Conservation (phyloP, 2,797 vertebrate genomes). For the Naso thynnoides region DNA sequence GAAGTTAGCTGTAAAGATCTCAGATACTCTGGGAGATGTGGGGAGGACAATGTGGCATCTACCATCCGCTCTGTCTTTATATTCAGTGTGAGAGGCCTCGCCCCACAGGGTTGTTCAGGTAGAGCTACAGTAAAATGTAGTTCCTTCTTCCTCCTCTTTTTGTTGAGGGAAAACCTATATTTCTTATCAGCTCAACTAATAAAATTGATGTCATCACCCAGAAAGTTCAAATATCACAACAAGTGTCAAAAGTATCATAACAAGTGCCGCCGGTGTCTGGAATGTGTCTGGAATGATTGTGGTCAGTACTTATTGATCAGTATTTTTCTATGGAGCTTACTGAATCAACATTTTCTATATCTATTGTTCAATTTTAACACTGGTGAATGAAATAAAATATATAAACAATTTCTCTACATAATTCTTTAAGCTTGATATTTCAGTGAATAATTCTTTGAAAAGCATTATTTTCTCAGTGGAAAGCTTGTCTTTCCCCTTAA, state of each 20-base stretch:
- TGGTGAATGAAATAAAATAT: too few relatives aligned
- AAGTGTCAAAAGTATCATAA: background rate
- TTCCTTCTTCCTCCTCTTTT: slow-evolving; percentile 71
- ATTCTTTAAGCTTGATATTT: background rate
- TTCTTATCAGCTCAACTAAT: background rate
- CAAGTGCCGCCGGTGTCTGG: fast-evolving
- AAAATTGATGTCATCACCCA: background rate
- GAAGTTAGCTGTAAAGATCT: slow-evolving; percentile 2
- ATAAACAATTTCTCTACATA: too few relatives aligned
- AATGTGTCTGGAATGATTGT: too few relatives aligned
- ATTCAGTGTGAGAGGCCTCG: slow-evolving; percentile 35
- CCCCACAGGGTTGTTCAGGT: slow-evolving; percentile 33
- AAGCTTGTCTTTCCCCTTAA: background rate
- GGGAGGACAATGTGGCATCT: slow-evolving; percentile 4
- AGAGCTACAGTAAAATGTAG: slow-evolving; percentile 36
- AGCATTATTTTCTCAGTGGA: background rate
- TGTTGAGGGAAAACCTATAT: slow-evolving; percentile 1
- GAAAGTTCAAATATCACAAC: background rate
- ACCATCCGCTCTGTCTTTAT: slow-evolving; percentile 32
- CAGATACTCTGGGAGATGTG: slow-evolving; percentile 9
- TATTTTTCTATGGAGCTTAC: background rate
- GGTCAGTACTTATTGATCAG: background rate
- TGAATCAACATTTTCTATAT: background rate
- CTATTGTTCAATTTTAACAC: too few relatives aligned
- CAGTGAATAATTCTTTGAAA: background rate